phyloP scores from a whole-genome alignment of 2,888 invertebrate species.

The Macaria notata region DNA sequence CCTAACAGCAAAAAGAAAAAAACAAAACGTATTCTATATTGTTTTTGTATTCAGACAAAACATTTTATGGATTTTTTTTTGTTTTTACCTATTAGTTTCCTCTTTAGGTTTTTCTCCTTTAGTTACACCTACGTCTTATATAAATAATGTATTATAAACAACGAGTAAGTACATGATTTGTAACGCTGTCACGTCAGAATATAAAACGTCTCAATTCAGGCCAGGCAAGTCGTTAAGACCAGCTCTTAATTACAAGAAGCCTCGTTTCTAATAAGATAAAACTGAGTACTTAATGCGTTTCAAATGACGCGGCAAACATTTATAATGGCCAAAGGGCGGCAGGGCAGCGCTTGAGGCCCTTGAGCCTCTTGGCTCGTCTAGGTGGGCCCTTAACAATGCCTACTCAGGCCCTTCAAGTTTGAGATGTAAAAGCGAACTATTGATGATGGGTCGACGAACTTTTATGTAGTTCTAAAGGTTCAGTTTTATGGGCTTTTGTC shows the following conservation, averaged over 20 bases:
- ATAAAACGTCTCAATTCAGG: no score
- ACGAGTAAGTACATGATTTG: conserved; percentile 28
- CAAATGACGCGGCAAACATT: conserved; percentile 27
- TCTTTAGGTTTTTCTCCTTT: no score
- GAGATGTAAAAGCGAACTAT: conserved; percentile 41
- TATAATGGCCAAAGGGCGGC: conserved; percentile 49
- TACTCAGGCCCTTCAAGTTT: conserved; percentile 42
- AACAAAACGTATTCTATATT: no score
- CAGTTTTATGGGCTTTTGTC: no score
- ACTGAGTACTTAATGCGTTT: conserved; percentile 14
- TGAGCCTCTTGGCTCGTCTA: conserved; percentile 43
- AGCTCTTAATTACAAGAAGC: no score
- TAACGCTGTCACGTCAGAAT: neutral
- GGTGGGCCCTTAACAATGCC: conserved; percentile 54
- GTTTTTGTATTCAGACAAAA: no score
- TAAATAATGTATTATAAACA: no score
- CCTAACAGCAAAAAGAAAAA: no score
- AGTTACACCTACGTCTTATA: no score
- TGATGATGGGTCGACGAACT: conserved; percentile 47
- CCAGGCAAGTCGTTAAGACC: no score
- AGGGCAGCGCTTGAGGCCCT: conserved; percentile 48
- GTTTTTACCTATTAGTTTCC: no score
- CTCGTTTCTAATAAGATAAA: conserved; percentile 21
- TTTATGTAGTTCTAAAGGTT: neutral
- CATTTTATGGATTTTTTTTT: no score